A percentile compares a stretch with the other conserved stretches of the same genome.
phyloP scores from a whole-genome alignment of 1,140 invertebrate genomes.

The Whitmania pigra region DNA sequence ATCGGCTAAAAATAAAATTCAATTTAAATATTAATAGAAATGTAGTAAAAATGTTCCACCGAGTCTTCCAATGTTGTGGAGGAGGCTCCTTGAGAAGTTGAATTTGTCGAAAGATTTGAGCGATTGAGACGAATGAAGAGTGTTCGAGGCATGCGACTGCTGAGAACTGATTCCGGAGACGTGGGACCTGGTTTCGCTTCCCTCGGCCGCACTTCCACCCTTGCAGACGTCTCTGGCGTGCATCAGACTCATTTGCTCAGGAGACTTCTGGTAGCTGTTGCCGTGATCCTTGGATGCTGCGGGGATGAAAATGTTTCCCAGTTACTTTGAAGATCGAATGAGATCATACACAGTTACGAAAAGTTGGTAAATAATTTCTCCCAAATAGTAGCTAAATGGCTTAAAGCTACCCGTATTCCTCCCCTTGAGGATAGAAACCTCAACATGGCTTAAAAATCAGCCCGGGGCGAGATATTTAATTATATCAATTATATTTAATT shows the following conservation, averaged over 20 bases:
- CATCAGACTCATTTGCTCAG: conserved; percentile 2
- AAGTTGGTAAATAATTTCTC: no score
- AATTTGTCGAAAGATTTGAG: conserved; percentile 52
- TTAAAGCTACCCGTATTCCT: no score
- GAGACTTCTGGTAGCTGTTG: neutral
- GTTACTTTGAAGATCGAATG: no score
- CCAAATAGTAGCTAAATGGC: no score
- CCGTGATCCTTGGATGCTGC: neutral
- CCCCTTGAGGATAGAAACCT: no score
- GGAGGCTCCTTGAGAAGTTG: conserved; percentile 55
- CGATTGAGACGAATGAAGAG: conserved; percentile 48
- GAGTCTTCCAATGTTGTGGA: conserved; percentile 67
- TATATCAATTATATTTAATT: no score
- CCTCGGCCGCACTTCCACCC: neutral
- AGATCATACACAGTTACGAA: no score
- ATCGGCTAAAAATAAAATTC: no score
- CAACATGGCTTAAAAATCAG: no score
- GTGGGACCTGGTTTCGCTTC: conserved; percentile 53
- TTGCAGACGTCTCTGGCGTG: neutral
- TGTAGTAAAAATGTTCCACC: conserved; percentile 37
- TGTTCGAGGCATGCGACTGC: conserved; percentile 37
- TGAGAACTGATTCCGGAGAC: conserved; percentile 45
- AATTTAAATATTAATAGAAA: neutral
- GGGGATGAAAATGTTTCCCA: neutral
- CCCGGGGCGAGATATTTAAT: no score